These are phyloP conservation scores for Pocota personata DNA, from an alignment of 2,888 invertebrate genomes.

Conservation along the genomic window DNA sequence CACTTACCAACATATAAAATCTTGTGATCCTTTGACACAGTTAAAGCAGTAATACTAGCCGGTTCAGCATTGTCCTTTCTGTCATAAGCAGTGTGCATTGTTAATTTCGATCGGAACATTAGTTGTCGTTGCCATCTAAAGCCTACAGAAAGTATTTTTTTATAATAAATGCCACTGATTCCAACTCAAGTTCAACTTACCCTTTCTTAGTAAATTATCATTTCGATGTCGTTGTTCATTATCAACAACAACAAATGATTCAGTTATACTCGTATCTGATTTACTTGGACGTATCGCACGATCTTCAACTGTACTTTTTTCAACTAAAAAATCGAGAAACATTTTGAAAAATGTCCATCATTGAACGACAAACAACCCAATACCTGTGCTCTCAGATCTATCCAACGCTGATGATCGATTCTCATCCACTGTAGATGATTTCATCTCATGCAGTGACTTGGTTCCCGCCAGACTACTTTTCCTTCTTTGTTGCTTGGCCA, in stretches of 20 bases:
- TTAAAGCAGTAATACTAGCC: slow-evolving; percentile 96
- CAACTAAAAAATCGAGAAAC: slow-evolving; percentile 20
- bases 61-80: slow-evolving; percentile 98
- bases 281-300: slow-evolving; percentile 92
- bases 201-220: slow-evolving; percentile 81
- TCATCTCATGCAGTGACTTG: slow-evolving; percentile 82
- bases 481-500: slow-evolving; percentile 72
- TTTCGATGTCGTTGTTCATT: slow-evolving; percentile 80
- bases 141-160: slow-evolving; percentile 82
- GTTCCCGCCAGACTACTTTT: slow-evolving; percentile 82
- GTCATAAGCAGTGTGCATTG: slow-evolving; percentile 99
- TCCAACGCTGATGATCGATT: slow-evolving; percentile 74
- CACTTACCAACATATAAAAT: slow-evolving; percentile 84
- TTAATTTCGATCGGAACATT: slow-evolving; percentile 96
- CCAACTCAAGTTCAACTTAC: slow-evolving; percentile 68
- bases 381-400: slow-evolving; percentile 76
- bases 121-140: slow-evolving; percentile 96
- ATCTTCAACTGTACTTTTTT: slow-evolving; percentile 80
- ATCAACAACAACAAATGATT: slow-evolving; percentile 93
- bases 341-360: neutral
- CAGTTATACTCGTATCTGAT: slow-evolving; percentile 95
- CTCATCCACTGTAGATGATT: slow-evolving; percentile 81
- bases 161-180: neutral
- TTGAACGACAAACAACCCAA: slow-evolving; percentile 67
- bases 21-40: slow-evolving; percentile 91